These are phyloP conservation scores for Prunella strophiata DNA, from an alignment of 2,797 vertebrate species.

Conservation along the genomic window DNA sequence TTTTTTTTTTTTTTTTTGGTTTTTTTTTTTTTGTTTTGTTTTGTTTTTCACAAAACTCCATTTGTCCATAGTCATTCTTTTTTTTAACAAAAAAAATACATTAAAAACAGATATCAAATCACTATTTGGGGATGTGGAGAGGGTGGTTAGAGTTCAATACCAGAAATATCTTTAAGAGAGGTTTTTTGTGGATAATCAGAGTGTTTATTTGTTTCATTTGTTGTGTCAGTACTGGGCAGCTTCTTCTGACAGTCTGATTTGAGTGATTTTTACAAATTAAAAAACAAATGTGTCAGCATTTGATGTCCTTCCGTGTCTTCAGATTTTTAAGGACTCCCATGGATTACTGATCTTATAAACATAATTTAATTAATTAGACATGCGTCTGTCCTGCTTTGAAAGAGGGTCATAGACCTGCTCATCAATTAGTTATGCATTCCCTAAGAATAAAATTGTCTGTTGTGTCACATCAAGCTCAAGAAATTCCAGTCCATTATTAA, in stretches of 20 bases:
- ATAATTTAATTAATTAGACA: background rate
- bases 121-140: rapidly evolving
- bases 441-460: background rate
- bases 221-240: background rate
- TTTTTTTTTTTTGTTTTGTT: background rate
- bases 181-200: background rate
- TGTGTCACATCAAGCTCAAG: background rate
- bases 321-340: background rate
- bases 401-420: background rate
- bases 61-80: too few relatives aligned
- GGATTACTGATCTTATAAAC: background rate
- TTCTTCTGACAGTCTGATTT: background rate
- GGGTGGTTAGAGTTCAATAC: background rate
- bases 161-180: background rate
- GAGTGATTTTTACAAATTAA: background rate
- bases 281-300: background rate
- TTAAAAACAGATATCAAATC: too few relatives aligned
- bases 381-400: background rate
- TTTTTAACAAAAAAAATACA: too few relatives aligned
- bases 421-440: background rate
- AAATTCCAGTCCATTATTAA: background rate
- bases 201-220: background rate
- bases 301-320: background rate
- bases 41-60: too few relatives aligned
- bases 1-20: too few relatives aligned